Evolutionary conservation across 2,113 vertebrate species (phyloP).

Genomic region (Nibea coibor): DNA sequence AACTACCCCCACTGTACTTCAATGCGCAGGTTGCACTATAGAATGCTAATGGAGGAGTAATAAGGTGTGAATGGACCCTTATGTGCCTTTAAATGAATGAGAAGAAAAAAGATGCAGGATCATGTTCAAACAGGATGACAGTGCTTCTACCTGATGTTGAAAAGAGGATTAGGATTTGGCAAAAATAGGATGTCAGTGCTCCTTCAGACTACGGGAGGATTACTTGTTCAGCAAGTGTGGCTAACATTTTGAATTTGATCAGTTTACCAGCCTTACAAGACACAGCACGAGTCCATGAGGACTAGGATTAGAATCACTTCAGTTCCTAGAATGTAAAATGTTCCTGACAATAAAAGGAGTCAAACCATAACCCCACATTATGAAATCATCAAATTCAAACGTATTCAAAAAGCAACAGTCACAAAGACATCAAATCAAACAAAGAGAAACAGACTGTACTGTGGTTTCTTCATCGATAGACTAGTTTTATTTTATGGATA

Average conservation of each 20-base stretch:
- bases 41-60: conserved; percentile 56
- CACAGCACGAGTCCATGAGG: background rate
- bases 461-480: no score
- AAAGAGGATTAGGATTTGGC: conserved; percentile 59
- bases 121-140: conserved; percentile 16
- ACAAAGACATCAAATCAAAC: background rate
- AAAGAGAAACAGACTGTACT: background rate
- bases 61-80: conserved; percentile 27
- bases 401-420: background rate
- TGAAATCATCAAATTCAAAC: background rate
- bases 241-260: conserved; percentile 28
- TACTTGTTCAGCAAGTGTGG: conserved; percentile 19
- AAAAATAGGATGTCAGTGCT: conserved; percentile 57
- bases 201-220: conserved; percentile 53
- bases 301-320: background rate
- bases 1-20: conserved; percentile 42
- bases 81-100: conserved; percentile 16
- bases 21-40: conserved; percentile 17
- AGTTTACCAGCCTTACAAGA: conserved; percentile 19
- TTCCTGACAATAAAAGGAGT: background rate
- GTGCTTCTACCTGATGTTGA: conserved; percentile 22
- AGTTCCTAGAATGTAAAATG: conserved; percentile 7
- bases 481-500: no score
- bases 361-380: background rate
- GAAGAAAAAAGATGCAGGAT: conserved; percentile 15